Percentiles rank a stretch among this genome's conserved stretches.
Conservation (phyloP, 2,888 invertebrate species). For the Dasysyrphus albostriatus region DNA sequence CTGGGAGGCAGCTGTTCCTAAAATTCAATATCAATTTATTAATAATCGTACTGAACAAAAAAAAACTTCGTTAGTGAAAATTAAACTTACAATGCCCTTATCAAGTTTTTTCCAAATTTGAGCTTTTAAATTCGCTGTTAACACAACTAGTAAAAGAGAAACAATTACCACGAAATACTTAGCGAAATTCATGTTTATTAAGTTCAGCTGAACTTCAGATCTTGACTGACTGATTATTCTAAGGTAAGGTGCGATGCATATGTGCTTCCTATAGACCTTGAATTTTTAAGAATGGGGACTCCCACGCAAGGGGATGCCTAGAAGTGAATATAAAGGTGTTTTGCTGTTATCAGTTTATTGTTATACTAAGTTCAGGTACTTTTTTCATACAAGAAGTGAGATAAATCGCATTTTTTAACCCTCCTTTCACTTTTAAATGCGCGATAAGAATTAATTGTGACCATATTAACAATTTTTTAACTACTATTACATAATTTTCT, state of each 20-base stretch:
- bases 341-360: too few relatives aligned
- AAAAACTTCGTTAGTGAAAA: neutral
- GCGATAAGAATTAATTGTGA: too few relatives aligned
- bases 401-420: too few relatives aligned
- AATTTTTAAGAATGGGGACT: neutral
- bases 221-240: neutral
- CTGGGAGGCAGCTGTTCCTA: too few relatives aligned
- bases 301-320: neutral
- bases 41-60: too few relatives aligned
- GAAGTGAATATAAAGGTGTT: too few relatives aligned
- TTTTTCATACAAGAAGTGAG: too few relatives aligned
- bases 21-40: too few relatives aligned
- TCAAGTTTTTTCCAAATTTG: neutral
- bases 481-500: too few relatives aligned
- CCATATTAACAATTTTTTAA: too few relatives aligned
- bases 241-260: neutral
- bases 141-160: neutral
- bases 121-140: neutral
- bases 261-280: neutral
- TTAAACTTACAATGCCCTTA: neutral
- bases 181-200: neutral
- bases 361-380: too few relatives aligned
- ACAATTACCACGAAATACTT: neutral
- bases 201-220: neutral
- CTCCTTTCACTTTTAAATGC: too few relatives aligned